These are phyloP conservation scores for Aurelia aurita DNA, from an alignment of 30 jellyfish, hydroid and myxozoan species.

Conservation along the genomic window DNA sequence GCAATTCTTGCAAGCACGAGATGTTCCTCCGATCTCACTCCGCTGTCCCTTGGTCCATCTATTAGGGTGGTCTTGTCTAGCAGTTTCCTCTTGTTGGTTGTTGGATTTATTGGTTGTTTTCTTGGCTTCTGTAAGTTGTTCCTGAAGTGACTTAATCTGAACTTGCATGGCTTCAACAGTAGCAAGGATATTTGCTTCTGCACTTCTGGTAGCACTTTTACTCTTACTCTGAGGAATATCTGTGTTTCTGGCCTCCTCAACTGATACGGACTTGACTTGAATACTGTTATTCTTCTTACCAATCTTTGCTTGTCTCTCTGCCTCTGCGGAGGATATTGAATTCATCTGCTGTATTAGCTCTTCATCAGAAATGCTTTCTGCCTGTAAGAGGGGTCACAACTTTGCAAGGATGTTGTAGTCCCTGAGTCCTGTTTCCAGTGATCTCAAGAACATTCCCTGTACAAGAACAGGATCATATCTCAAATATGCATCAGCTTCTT, in stretches of 20 bases:
- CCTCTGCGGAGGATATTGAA: conserved; percentile 27
- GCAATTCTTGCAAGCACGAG: conserved; percentile 19
- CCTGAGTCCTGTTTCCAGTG: conserved; percentile 46
- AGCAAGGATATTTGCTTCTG: conserved; percentile 9
- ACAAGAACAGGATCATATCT: conserved; percentile 15
- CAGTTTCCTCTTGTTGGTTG: background rate
- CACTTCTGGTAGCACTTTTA: background rate
- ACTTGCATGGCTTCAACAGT: conserved; percentile 34
- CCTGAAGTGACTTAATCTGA: no score
- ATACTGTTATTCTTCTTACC: background rate
- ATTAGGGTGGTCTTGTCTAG: no score
- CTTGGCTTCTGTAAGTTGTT: no score
- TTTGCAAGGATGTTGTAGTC: conserved; percentile 5
- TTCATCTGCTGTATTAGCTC: conserved; percentile 43
- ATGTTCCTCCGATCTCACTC: background rate
- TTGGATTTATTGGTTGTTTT: conserved; percentile 5
- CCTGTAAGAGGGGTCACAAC: conserved; percentile 18
- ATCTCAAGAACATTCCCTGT: conserved; percentile 13
- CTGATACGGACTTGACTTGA: background rate
- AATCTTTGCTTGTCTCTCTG: no score
- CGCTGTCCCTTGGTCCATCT: background rate
- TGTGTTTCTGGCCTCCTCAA: no score
- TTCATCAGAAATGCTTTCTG: conserved; percentile 10
- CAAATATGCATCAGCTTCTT: no score
- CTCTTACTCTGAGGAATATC: background rate